phyloP scores from a whole-genome alignment of 35 echinoderm and acorn worm species.

The Strongylocentrotus purpuratus region DNA sequence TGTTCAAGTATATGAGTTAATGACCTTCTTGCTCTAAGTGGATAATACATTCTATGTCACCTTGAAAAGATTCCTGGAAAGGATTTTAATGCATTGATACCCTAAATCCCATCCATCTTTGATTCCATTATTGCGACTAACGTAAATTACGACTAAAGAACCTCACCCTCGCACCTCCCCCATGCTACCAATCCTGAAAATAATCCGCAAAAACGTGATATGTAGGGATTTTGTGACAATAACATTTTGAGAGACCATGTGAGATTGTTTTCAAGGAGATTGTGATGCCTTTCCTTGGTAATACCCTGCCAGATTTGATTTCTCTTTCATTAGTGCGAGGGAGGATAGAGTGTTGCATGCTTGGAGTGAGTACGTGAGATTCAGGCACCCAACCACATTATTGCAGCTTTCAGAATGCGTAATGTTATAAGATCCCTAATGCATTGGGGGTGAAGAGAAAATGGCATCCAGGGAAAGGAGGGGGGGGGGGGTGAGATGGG shows the following conservation, averaged over 20 bases:
- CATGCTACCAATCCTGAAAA: not conserved
- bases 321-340: not conserved
- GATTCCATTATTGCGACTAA: not conserved
- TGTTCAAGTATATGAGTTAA: not conserved
- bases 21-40: not conserved
- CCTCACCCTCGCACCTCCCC: not conserved
- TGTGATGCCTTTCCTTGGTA: not conserved
- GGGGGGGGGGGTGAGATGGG: not conserved
- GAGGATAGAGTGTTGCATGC: not conserved
- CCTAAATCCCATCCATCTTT: not conserved
- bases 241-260: conserved; percentile 11
- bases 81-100: not conserved
- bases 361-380: not conserved
- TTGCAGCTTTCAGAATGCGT: not conserved
- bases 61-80: not conserved
- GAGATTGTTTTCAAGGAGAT: not conserved
- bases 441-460: not conserved
- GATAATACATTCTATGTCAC: not conserved
- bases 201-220: not conserved
- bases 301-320: conserved; percentile 10
- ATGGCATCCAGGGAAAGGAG: not conserved
- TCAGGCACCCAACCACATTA: not conserved
- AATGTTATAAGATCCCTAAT: not conserved
- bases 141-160: not conserved
- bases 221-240: not conserved